Evolutionary conservation across 1,140 invertebrate genomes (phyloP), one percentile per base, ranked within the genome.

Genomic region (Nomia melanderi): DNA sequence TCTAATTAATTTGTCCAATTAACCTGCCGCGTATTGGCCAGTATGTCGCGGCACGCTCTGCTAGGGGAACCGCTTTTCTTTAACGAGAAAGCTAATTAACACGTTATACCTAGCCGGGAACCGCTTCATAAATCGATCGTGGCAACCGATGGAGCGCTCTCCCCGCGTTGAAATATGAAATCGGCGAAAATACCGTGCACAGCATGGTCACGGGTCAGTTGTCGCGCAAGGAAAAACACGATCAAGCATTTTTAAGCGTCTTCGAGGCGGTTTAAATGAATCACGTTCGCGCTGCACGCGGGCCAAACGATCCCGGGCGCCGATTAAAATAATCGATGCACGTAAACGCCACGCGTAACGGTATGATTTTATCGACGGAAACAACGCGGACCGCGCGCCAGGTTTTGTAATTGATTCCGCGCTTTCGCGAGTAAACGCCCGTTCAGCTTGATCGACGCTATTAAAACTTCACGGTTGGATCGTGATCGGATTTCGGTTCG

Each of bases 1-100:
- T 20, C 25, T 77, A 77, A 77, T 70, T 75, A 75, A 75, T 75
- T 75, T 57, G 33, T 12, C 73, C 73, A 75, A 75, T 75, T 75
- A 75, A 64, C 29, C 27, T 23, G 39, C 39, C 39, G 53, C 29
- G 36, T 56, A 74, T 56, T 53, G 12, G 23, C 27, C 27, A 31
- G 53, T 53, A 44, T 23, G 31, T 44, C 27, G 17, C 36, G 50
- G 62, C 63, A 63, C 27, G 11, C 23, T 1, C 5, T 9, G 27
- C 0, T n/a, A 2, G 23, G 14, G n/a, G 5, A 17, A 33, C 6
- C n/a, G 36, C 47, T 33, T 66, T 54, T 64, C 70, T n/a, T 53
- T 44, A 44, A 66, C 36, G 62, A 66, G 71, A 54, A 56, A 36
- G 8, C 31, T 54, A 74, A 65, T 74, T 54, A 65, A 41, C 62